phyloP scores from a whole-genome alignment of 2,888 invertebrate genomes.

The Dilophus febrilis region DNA sequence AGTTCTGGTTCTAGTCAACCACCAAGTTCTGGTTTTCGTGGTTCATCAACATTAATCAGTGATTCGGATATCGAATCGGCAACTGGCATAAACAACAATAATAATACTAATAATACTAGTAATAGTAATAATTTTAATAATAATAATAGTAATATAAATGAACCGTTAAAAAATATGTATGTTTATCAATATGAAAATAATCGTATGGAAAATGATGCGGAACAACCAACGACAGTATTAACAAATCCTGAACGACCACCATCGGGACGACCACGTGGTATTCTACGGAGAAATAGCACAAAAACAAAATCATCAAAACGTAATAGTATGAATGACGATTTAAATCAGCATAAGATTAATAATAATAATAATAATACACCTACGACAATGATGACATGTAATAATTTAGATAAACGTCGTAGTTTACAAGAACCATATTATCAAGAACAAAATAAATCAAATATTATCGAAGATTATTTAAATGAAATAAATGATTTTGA shows the following conservation, averaged over 20 bases:
- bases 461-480: slow-evolving; percentile 15
- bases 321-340: slow-evolving; percentile 62
- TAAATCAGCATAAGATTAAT: too few species aligned
- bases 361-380: too few species aligned
- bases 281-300: slow-evolving; percentile 22
- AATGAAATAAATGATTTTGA: slow-evolving; percentile 16
- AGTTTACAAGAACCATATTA: slow-evolving; percentile 58
- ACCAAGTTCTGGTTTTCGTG: slow-evolving; percentile 72
- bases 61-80: slow-evolving; percentile 37
- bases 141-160: slow-evolving; percentile 14
- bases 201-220: slow-evolving; percentile 38
- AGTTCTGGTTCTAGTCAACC: slow-evolving; percentile 45
- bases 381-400: slow-evolving; percentile 30
- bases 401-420: slow-evolving; percentile 41
- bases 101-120: too few species aligned
- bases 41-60: slow-evolving; percentile 65
- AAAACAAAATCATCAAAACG: slow-evolving; percentile 35
- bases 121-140: slow-evolving; percentile 14
- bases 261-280: slow-evolving; percentile 40
- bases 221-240: too few species aligned
- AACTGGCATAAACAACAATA: not conserved
- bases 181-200: slow-evolving; percentile 71
- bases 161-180: slow-evolving; percentile 44
- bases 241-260: slow-evolving; percentile 38
- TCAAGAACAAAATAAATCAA: slow-evolving; percentile 22